phyloP scores from a whole-genome alignment of 2,888 invertebrate genomes.

The Mimas tiliae region DNA sequence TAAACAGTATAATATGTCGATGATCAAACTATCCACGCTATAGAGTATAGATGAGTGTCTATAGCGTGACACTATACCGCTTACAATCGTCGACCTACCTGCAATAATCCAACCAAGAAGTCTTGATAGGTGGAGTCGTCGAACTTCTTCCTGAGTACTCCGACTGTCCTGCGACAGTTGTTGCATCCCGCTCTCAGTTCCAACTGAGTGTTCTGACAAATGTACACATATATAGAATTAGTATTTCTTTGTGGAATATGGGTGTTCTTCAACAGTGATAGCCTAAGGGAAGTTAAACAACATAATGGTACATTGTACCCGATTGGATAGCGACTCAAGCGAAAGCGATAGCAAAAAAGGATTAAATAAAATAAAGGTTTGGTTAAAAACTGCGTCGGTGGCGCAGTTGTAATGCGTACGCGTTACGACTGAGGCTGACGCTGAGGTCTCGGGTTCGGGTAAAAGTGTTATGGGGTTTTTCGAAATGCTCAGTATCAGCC shows the following conservation, averaged over 20 bases:
- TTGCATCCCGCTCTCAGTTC: constrained; percentile 56
- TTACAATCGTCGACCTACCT: constrained; percentile 2
- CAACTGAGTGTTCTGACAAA: constrained; percentile 55
- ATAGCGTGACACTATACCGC: neutral
- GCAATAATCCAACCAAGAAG: constrained; percentile 67
- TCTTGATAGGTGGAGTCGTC: constrained; percentile 82
- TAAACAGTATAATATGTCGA: too few relatives aligned
- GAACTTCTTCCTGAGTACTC: constrained; percentile 81
- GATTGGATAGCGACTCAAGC: too few relatives aligned
- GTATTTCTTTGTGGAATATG: neutral
- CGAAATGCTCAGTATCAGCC: too few relatives aligned
- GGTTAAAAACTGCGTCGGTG: too few relatives aligned
- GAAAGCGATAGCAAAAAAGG: too few relatives aligned
- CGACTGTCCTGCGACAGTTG: constrained; percentile 82
- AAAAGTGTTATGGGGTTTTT: too few relatives aligned
- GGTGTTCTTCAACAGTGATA: neutral
- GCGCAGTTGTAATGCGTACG: too few relatives aligned
- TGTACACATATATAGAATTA: neutral
- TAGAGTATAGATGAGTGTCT: neutral
- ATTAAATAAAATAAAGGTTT: too few relatives aligned
- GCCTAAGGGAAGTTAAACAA: neutral
- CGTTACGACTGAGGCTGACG: too few relatives aligned
- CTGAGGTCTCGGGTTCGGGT: too few relatives aligned
- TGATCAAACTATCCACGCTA: too few relatives aligned
- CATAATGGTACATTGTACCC: too few relatives aligned